Evolutionary conservation across 37 sponge, comb jelly and placozoan species (phyloP), one percentile per base, ranked within the genome.

Genomic region (Ephydatia muelleri): DNA sequence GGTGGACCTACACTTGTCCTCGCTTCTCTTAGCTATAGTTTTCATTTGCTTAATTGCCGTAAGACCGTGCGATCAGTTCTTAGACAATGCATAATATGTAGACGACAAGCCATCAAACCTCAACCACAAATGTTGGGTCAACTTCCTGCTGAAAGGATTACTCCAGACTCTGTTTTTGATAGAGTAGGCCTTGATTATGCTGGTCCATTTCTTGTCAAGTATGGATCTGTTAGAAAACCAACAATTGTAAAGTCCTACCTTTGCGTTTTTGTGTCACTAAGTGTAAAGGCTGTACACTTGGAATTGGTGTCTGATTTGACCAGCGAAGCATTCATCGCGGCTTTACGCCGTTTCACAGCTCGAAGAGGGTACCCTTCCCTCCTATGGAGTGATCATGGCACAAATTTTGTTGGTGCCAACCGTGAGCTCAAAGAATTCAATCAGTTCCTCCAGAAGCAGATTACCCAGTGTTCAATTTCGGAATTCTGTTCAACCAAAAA

Each of bases 141-240:
- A 72, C 74, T 87, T 23, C 87, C 87, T 27, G n/a, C 40, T 27
- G 75, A 87, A 34, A 28, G 81, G 25, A 43, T 87, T 39, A 75
- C 68, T 25, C 77, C 40, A 19, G 81, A 33, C 64, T n/a, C 64
- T 65, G 68, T 80, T 14, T 80, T 87, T 23, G 76, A 80, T 14
- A 73, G 74, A 21, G 87, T 87, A 5, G 81, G 81, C 26, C 81
- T 87, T 9, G 87, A 79, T 38, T 87, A 87, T 74, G 87, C 81
- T 36, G 81, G 87, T 21, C 87, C 81, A 26, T 66, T 80, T 12
- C 43, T 49, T 9, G 25, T 80, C 81, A 88, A 82, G 57, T 70
- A 88, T 69, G 88, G 88, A 38, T 27, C 11, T 33, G 80, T 86
- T 21, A 57, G 82, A 6, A 82, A 64, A 27, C 73, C 74, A 16